Evolutionary conservation across 53 echinoderm and acorn worm species (phyloP), one percentile per base, ranked within the genome.

Genomic region (Mesocentrotus franciscanus): DNA sequence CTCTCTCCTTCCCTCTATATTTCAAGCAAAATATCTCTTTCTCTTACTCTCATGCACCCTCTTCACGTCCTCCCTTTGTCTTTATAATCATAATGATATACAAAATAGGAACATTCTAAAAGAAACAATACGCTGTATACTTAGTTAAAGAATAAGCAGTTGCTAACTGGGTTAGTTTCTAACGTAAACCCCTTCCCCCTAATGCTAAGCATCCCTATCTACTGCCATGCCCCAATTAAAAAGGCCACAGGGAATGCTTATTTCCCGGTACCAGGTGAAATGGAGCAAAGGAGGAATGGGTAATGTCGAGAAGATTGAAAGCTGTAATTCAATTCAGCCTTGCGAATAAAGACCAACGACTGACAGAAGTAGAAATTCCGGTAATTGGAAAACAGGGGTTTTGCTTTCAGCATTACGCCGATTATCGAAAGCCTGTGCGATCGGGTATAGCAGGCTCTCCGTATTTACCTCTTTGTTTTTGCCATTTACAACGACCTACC

Each of bases 241-340:
- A 2, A 49, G 20, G 58, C 87, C 87, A 58, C 27, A 87, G 87
- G 87, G 87, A 87, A 87, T 8, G 87, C 27, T 27, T 2, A 8
- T 75, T 87, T 39, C 17, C 42, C 13, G 12, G 87, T 10, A n/a
- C 58, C n/a, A 57, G 12, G 87, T 87, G 87, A 27, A 87, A 87
- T 24, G 58, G 59, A 87, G 87, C 12, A n/a, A 13, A 13, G 56
- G 58, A 87, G 87, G 58, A 57, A 87, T 59, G 56, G 87, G 58
- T 87, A 87, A 87, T 87, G 59, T n/a, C 87, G 87, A 87, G 87
- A 87, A 87, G 87, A 87, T 87, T 87, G 87, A 87, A 56, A 11
- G 87, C 87, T 18, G 87, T 87, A 87, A 87, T 87, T 87, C 87
- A 87, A 87, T 87, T 87, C 87, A 87, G 58, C 57, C 87, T 27